Conservation (phyloP, 2,797 vertebrate genomes). For the Caiman crocodilus region DNA sequence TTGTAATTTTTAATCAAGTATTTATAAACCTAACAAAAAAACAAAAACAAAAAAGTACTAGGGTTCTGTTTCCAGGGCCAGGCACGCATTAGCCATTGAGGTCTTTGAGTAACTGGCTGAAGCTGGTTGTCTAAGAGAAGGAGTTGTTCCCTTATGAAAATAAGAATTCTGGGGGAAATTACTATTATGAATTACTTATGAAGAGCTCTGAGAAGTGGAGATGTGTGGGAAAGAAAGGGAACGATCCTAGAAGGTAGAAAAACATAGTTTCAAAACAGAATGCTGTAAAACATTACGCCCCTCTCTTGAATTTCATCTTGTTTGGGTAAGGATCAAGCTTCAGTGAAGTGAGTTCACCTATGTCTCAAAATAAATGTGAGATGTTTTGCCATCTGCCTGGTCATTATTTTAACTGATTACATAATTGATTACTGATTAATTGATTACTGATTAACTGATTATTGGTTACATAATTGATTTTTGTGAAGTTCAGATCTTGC, state of each 20-base stretch:
- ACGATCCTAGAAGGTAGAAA: not conserved
- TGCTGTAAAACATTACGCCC: not conserved
- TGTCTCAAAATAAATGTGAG: conserved; percentile 1
- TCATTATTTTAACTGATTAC: not conserved
- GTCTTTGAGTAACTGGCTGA: not conserved
- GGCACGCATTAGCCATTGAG: fast-evolving
- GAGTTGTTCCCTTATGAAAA: not conserved
- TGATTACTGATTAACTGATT: too few species aligned
- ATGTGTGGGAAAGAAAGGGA: not conserved
- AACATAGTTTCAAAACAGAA: not conserved
- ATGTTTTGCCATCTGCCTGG: not conserved
- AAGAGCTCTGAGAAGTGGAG: not conserved
- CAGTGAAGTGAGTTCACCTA: not conserved
- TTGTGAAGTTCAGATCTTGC: not conserved
- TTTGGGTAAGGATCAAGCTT: not conserved
- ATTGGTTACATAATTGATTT: not conserved
- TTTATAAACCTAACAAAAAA: too few species aligned
- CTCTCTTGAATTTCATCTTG: not conserved
- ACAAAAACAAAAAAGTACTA: not conserved
- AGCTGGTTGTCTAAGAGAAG: not conserved
- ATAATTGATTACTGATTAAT: too few species aligned
- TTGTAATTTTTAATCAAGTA: too few species aligned
- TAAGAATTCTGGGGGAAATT: not conserved
- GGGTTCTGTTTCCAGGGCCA: not conserved
- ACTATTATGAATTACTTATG: not conserved